Percentiles rank a stretch among this genome's conserved stretches.
phyloP scores from a whole-genome alignment of 2,113 vertebrate species.

The Pachypanchax playfairii region DNA sequence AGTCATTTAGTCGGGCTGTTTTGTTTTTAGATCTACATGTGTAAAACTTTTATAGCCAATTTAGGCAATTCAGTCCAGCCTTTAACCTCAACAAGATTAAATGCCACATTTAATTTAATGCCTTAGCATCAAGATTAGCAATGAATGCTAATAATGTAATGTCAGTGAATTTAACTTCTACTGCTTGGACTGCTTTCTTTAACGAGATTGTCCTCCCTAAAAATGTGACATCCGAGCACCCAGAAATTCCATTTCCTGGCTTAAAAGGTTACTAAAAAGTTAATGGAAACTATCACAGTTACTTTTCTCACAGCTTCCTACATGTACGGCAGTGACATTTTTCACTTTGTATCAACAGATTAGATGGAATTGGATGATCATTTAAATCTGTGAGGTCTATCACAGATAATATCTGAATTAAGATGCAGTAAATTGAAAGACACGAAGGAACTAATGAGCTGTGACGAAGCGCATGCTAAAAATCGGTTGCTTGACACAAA shows the following conservation, averaged over 20 bases:
- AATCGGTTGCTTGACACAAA: neutral
- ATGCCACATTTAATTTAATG: neutral
- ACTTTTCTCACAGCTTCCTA: conserved; percentile 14
- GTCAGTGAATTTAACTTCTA: neutral
- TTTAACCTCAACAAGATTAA: neutral
- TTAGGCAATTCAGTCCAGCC: neutral
- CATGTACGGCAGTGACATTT: conserved; percentile 8
- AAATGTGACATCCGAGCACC: conserved; percentile 11
- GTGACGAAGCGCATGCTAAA: neutral
- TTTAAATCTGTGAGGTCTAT: conserved; percentile 13
- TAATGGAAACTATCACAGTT: conserved; percentile 41
- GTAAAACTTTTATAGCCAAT: neutral
- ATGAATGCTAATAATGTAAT: conserved; percentile 5
- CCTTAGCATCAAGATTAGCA: neutral
- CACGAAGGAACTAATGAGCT: conserved; percentile 17
- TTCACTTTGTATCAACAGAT: neutral
- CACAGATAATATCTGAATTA: conserved; percentile 12
- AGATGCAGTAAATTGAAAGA: conserved; percentile 23
- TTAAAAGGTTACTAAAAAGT: conserved; percentile 6
- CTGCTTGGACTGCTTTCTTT: neutral
- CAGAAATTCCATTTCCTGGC: conserved; percentile 39
- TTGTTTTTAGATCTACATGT: neutral
- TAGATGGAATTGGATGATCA: neutral
- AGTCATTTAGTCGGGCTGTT: neutral
- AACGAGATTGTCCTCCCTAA: neutral